These are phyloP conservation scores for Xiphophorus maculatus DNA, from an alignment of 2,113 vertebrate genomes.

Conservation along the genomic window DNA sequence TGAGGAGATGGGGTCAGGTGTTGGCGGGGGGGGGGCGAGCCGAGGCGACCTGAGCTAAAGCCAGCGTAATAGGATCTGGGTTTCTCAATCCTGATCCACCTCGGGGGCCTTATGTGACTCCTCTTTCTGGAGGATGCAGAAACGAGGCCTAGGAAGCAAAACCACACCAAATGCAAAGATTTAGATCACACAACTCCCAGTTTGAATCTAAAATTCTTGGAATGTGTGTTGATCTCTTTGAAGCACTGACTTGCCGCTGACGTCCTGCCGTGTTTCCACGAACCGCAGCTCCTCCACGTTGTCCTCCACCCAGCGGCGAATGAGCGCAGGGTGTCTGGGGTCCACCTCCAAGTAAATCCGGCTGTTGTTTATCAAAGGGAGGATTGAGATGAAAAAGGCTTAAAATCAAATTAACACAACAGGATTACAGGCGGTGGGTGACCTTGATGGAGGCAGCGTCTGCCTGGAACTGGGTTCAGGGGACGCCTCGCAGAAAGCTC, in stretches of 20 bases:
- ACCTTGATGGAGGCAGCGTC: constrained; percentile 10
- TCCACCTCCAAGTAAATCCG: constrained; percentile 93
- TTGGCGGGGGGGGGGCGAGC: constrained; percentile 40
- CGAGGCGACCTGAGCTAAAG: constrained; percentile 52
- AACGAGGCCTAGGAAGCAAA: constrained; percentile 66
- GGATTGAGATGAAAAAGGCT: constrained; percentile 13
- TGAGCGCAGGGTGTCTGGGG: constrained; percentile 86
- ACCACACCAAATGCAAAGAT: not conserved
- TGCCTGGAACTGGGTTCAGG: constrained; percentile 38
- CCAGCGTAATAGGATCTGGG: constrained; percentile 73
- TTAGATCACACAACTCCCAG: not conserved
- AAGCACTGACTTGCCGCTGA: constrained; percentile 87
- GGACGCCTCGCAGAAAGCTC: constrained; percentile 45
- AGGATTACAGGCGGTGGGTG: constrained; percentile 18
- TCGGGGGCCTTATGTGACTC: constrained; percentile 40
- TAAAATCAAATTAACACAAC: constrained; percentile 30
- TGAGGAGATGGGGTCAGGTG: constrained; percentile 20
- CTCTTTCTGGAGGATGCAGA: constrained; percentile 76
- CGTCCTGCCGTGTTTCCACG: constrained; percentile 79
- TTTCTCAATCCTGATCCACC: constrained; percentile 63
- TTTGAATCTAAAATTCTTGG: not conserved
- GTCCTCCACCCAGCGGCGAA: constrained; percentile 83
- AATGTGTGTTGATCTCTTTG: not conserved
- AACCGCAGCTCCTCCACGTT: constrained; percentile 75
- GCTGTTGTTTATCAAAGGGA: constrained; percentile 76